phyloP scores from a whole-genome alignment of 2,888 invertebrate genomes.

The Tubulanus polymorphus region DNA sequence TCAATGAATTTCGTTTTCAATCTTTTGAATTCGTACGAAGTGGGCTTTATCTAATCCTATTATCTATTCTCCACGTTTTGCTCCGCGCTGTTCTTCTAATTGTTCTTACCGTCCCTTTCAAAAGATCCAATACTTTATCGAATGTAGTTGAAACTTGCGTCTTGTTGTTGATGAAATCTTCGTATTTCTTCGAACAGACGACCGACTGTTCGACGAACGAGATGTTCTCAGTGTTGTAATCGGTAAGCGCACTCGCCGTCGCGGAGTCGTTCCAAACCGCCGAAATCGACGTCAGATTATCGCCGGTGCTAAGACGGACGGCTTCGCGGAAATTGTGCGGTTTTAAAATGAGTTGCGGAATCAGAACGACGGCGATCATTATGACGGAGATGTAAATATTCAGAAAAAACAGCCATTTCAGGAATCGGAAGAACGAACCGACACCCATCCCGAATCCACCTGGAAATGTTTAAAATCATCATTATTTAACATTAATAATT shows the following conservation, averaged over 20 bases:
- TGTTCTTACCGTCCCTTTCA: constrained; percentile 47
- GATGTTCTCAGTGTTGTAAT: neutral
- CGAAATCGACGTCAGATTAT: too few species aligned
- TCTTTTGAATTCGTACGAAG: too few species aligned
- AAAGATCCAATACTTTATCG: constrained; percentile 28
- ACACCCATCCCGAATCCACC: constrained; percentile 54
- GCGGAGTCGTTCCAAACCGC: constrained; percentile 12
- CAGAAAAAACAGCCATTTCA: constrained; percentile 78
- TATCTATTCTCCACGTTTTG: too few species aligned
- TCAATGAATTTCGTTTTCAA: too few species aligned
- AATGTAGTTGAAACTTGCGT: constrained; percentile 9
- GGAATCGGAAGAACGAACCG: constrained; percentile 70
- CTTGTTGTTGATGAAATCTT: constrained; percentile 12
- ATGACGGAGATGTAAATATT: constrained; percentile 69
- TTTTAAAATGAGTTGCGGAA: constrained; percentile 61
- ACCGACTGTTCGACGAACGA: constrained; percentile 5
- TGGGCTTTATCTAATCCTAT: too few species aligned
- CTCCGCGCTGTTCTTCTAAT: too few species aligned
- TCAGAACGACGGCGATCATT: constrained; percentile 66
- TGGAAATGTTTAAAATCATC: constrained; percentile 19
- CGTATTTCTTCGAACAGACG: constrained; percentile 28
- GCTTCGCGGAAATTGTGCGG: constrained; percentile 8
- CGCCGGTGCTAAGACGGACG: neutral
- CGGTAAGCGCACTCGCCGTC: constrained; percentile 12
- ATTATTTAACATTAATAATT: neutral